Conservation (phyloP, 2,888 invertebrate genomes). For the Acrobasis repandana region DNA sequence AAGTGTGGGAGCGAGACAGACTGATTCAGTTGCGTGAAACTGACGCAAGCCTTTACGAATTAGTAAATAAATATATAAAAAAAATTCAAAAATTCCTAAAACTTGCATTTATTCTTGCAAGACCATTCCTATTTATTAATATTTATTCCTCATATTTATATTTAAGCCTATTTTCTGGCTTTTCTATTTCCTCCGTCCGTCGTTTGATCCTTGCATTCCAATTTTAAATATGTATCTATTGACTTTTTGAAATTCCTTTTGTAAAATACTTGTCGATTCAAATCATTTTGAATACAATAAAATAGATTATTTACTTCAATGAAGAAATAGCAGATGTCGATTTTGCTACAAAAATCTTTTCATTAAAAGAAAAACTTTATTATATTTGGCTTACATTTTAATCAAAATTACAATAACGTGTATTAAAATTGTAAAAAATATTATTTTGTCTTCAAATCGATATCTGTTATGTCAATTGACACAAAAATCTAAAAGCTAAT, state of each 20-base stretch:
- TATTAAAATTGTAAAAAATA: too few species aligned
- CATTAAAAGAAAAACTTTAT: background rate
- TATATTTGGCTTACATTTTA: too few species aligned
- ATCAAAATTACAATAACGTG: too few species aligned
- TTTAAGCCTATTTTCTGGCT: background rate
- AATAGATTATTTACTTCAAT: background rate
- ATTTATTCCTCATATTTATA: slow-evolving; percentile 7
- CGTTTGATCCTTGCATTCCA: slow-evolving; percentile 5
- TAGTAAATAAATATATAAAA: too few species aligned
- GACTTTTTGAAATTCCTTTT: background rate
- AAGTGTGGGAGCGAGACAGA: too few species aligned
- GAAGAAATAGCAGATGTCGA: background rate
- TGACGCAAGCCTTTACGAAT: too few species aligned
- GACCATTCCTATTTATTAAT: slow-evolving; percentile 25
- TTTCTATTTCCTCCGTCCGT: slow-evolving; percentile 4
- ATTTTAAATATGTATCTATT: slow-evolving; percentile 3
- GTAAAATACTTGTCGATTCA: slow-evolving; percentile 4
- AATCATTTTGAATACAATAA: background rate
- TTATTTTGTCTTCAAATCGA: background rate
- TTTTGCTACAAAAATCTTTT: background rate
- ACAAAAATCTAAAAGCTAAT: background rate
- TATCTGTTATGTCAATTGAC: background rate
- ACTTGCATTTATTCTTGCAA: slow-evolving; percentile 21
- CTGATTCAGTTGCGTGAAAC: too few species aligned
- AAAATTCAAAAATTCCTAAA: background rate